Evolutionary conservation across 1,140 invertebrate species (phyloP), one percentile per base, ranked within the genome.

Genomic region (Dendroctonus valens): DNA sequence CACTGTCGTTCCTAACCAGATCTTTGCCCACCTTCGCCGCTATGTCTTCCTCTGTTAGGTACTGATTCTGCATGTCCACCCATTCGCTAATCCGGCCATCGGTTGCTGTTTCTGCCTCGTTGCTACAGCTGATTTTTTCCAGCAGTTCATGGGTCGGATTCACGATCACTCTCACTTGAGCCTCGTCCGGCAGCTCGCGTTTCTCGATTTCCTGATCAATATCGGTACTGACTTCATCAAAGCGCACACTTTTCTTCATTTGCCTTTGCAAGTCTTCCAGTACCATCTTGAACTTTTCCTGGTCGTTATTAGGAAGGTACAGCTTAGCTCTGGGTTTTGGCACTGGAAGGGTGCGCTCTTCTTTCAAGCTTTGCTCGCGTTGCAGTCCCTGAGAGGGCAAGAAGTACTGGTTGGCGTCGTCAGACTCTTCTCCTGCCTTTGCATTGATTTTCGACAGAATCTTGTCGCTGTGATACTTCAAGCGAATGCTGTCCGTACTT

Each of bases 391-490:
- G 73, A 3, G 73, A 72, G 1, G 73, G 70, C 52, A 74, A 46
- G 58, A 75, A 74, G 58, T 74, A 76, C 41, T 71, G 70, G 26
- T 51, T 52, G 40, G 69, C 51, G 39, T 74, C 65, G 9, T 72
- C 63, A 41, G 75, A 69, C 26, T 26, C 26, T 40, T 69, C 60
- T 11, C 53, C 65, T 42, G 12, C 63, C 66, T 73, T 73, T 7
- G 70, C 70, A 55, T 77, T 77, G 26, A 78, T 77, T 44, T 74
- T 71, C 1, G 75, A 67, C 26, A 78, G 67, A 59, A 74, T 77
- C 53, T 77, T 75, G 38, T 78, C 76, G 44, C 76, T 77, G 62
- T 78, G 77, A 38, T 78, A 78, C 46, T 76, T 76, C 9, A 74
- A 59, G 41, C 72, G 63, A 37, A 72, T 61, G 50, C 73, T 73